Percentiles rank a stretch among this genome's conserved stretches.
Conservation (phyloP, 1,140 invertebrate genomes). For the Aphaenogaster ashmeadi region DNA sequence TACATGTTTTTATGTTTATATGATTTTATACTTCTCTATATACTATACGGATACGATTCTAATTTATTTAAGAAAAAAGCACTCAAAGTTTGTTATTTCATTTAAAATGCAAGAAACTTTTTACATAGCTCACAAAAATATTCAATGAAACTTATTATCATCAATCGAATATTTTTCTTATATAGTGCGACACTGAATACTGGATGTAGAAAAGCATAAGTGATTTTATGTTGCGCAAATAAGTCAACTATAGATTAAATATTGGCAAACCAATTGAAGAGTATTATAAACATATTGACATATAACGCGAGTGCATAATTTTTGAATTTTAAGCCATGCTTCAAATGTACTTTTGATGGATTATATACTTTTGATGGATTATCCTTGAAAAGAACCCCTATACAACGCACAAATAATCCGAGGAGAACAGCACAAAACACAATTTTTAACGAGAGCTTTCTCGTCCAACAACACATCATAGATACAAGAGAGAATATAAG, state of each 20-base stretch:
- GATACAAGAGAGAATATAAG: slow-evolving; percentile 54
- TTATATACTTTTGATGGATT: slow-evolving; percentile 43
- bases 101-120: neutral
- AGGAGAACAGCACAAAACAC: slow-evolving; percentile 67
- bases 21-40: neutral
- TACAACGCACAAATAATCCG: neutral
- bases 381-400: neutral
- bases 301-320: neutral
- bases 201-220: neutral
- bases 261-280: neutral
- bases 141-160: neutral
- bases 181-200: neutral
- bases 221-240: neutral
- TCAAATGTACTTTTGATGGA: slow-evolving; percentile 35
- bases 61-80: neutral
- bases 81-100: neutral
- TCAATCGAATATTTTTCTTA: neutral
- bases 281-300: neutral
- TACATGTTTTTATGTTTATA: neutral
- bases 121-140: neutral
- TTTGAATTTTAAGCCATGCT: slow-evolving; percentile 36
- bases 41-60: neutral
- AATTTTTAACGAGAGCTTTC: slow-evolving; percentile 68
- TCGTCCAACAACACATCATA: slow-evolving; percentile 9
- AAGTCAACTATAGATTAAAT: neutral